These are phyloP conservation scores for Dorcus parallelipipedus DNA, from an alignment of 2,888 invertebrate genomes.

Conservation along the genomic window DNA sequence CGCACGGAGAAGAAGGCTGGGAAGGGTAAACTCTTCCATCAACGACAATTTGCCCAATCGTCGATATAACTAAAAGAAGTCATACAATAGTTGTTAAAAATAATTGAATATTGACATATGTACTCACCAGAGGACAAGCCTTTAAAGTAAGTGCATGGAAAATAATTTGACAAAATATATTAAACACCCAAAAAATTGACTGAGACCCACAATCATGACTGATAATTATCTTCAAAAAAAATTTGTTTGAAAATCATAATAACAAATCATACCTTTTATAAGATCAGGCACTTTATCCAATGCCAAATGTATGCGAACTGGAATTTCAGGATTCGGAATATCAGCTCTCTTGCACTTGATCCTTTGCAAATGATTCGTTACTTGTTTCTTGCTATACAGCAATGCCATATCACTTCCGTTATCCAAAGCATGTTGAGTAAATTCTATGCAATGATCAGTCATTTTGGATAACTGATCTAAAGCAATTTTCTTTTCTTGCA, in stretches of 20 bases:
- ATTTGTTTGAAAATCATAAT: too few species aligned
- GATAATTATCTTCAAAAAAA: too few species aligned
- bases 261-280: conserved; percentile 59
- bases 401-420: conserved; percentile 82
- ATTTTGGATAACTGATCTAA: conserved; percentile 77
- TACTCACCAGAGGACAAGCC: conserved; percentile 15
- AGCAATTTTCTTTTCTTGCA: conserved; percentile 81
- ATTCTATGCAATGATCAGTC: conserved; percentile 85
- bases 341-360: conserved; percentile 80
- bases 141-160: neutral
- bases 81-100: neutral
- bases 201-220: too few species aligned
- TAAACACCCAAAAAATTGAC: neutral
- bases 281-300: conserved; percentile 79
- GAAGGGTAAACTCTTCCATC: conserved; percentile 76
- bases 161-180: neutral
- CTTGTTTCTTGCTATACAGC: conserved; percentile 75
- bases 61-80: conserved; percentile 61
- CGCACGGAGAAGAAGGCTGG: conserved; percentile 47
- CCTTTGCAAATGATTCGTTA: conserved; percentile 71
- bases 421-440: conserved; percentile 75
- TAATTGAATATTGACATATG: neutral
- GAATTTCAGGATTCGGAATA: conserved; percentile 87
- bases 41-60: conserved; percentile 77
- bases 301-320: conserved; percentile 75